Evolutionary conservation across 2,113 vertebrate genomes (phyloP).

Genomic region (Nibea coibor): DNA sequence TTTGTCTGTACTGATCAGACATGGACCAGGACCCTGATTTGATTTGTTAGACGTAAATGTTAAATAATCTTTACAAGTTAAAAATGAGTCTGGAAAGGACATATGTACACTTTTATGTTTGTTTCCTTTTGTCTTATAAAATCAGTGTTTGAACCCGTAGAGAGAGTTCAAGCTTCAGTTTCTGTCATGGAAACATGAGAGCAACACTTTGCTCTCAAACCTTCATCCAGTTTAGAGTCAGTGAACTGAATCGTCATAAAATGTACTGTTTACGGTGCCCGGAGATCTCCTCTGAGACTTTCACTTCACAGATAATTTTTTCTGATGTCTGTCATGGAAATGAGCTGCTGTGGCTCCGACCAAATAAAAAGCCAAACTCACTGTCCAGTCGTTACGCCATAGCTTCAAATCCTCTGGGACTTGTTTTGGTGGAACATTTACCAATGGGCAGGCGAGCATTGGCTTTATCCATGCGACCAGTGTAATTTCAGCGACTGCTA

Average conservation of each 20-base stretch:
- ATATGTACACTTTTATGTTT: background rate
- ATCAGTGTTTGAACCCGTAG: background rate
- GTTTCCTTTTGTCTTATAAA: background rate
- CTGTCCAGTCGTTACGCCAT: background rate
- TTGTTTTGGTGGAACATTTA: too few relatives aligned
- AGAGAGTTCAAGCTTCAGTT: background rate
- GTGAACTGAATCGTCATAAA: background rate
- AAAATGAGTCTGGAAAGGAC: background rate
- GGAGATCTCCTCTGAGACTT: background rate
- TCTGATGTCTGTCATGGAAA: slow-evolving; percentile 22
- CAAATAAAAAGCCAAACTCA: background rate
- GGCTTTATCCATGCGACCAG: too few relatives aligned
- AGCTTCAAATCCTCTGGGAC: too few relatives aligned
- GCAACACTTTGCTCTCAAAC: background rate
- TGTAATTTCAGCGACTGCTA: too few relatives aligned
- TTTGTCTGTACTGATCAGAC: background rate
- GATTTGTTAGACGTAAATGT: background rate
- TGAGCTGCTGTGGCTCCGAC: background rate
- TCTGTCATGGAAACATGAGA: slow-evolving; percentile 4
- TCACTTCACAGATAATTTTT: slow-evolving; percentile 2
- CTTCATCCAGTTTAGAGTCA: background rate
- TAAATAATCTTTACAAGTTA: too few relatives aligned
- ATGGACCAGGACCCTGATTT: background rate
- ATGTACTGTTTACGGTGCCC: slow-evolving; percentile 3
- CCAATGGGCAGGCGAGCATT: too few relatives aligned